Conservation (phyloP, 2,888 invertebrate species). For the Synanthedon tipuliformis region DNA sequence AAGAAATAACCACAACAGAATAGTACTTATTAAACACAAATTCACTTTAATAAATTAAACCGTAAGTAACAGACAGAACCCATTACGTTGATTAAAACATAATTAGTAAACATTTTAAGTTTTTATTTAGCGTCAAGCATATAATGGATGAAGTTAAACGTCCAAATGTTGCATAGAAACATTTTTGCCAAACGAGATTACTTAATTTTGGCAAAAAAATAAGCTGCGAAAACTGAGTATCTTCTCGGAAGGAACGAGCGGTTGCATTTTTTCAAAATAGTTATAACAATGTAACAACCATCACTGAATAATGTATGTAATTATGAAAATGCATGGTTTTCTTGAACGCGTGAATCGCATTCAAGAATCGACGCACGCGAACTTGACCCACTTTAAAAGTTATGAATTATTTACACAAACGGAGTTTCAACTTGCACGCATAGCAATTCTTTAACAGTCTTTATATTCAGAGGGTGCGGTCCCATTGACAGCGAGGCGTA, state of each 20-base stretch:
- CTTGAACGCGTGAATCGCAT: not conserved
- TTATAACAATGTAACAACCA: not conserved
- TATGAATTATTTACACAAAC: conserved; percentile 41
- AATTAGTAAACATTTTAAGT: not conserved
- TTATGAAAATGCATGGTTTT: not conserved
- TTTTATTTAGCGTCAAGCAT: no score
- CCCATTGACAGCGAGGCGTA: conserved; percentile 5
- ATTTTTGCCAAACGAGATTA: no score
- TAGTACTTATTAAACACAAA: not conserved
- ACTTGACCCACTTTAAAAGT: conserved; percentile 47
- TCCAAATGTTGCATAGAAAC: no score
- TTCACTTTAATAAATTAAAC: not conserved
- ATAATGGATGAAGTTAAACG: no score
- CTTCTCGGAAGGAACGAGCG: no score
- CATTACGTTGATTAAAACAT: not conserved
- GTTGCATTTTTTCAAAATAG: not conserved
- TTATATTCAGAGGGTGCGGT: conserved; percentile 8
- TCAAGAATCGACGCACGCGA: conserved; percentile 23
- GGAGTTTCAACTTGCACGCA: conserved; percentile 22
- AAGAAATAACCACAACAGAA: no score
- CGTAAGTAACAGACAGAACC: not conserved
- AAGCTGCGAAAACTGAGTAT: no score
- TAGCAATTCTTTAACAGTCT: conserved; percentile 10
- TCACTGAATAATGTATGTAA: not conserved
- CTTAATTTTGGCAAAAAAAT: no score